Evolutionary conservation across 2,888 invertebrate species (phyloP).

Genomic region (Macrosoma leucophasiata): DNA sequence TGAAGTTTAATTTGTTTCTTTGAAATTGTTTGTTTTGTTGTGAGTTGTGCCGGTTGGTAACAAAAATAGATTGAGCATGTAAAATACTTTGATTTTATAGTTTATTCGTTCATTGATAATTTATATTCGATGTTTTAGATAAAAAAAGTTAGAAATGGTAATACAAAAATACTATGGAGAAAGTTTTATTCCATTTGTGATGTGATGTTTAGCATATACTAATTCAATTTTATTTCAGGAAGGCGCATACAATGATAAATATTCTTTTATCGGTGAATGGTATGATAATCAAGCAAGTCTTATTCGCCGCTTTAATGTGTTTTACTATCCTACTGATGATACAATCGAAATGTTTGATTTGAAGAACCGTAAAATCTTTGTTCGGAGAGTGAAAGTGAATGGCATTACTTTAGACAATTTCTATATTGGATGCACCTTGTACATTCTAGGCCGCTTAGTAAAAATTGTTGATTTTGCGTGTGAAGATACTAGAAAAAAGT

Average conservation of each 20-base stretch:
- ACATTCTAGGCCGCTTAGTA: conserved; percentile 83
- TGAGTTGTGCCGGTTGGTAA: too few relatives aligned
- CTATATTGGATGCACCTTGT: conserved; percentile 83
- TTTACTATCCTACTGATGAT: conserved; percentile 85
- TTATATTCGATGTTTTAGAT: too few relatives aligned
- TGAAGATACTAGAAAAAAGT: conserved; percentile 77
- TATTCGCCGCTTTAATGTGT: conserved; percentile 83
- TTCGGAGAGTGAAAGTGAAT: conserved; percentile 81
- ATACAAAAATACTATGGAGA: too few relatives aligned
- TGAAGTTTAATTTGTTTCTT: too few relatives aligned
- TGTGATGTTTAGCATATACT: neutral
- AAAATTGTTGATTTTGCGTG: conserved; percentile 85
- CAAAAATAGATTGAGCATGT: too few relatives aligned
- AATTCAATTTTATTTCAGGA: conserved; percentile 40
- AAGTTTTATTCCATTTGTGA: too few relatives aligned
- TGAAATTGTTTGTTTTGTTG: too few relatives aligned
- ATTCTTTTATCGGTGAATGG: conserved; percentile 88
- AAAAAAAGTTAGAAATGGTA: too few relatives aligned
- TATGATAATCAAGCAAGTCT: conserved; percentile 87
- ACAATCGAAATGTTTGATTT: conserved; percentile 88
- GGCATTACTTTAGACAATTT: conserved; percentile 80
- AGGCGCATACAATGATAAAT: conserved; percentile 70
- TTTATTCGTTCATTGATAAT: too few relatives aligned
- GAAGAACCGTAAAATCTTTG: conserved; percentile 78
- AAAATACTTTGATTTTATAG: too few relatives aligned